Percentiles rank a stretch among this genome's conserved stretches.
phyloP scores from a whole-genome alignment of 1,140 invertebrate species.

The Eciton burchellii region DNA sequence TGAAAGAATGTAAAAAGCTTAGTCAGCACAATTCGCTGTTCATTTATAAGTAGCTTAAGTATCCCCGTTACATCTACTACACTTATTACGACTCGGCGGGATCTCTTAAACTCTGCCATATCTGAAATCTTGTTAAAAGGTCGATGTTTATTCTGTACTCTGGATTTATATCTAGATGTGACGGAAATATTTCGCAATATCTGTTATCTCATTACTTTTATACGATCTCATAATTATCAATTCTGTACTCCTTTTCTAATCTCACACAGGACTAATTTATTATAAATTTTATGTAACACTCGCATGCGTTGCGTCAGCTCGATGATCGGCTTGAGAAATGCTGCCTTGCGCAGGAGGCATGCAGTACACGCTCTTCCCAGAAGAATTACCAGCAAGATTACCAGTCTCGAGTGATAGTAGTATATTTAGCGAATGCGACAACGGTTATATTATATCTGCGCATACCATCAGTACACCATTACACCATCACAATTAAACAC shows the following conservation, averaged over 20 bases:
- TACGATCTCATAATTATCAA: neutral
- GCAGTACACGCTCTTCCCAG: constrained; percentile 34
- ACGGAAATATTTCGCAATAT: too few relatives aligned
- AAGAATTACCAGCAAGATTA: constrained; percentile 34
- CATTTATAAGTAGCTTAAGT: too few relatives aligned
- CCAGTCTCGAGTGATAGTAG: constrained; percentile 30
- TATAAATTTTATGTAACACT: constrained; percentile 34
- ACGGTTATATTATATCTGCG: constrained; percentile 44
- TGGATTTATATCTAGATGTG: too few relatives aligned
- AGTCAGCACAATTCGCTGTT: too few relatives aligned
- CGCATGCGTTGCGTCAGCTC: constrained; percentile 37
- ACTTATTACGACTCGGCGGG: neutral
- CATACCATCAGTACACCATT: constrained; percentile 43
- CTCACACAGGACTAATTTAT: constrained; percentile 7
- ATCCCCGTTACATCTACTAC: too few relatives aligned
- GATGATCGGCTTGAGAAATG: constrained; percentile 43
- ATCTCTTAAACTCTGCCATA: neutral
- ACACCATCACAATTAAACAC: constrained; percentile 1
- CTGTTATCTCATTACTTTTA: neutral
- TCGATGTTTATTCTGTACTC: neutral
- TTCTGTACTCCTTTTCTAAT: neutral
- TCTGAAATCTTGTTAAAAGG: too few relatives aligned
- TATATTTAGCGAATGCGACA: constrained; percentile 36
- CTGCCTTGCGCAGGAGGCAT: neutral
- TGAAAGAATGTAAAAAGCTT: too few relatives aligned